Evolutionary conservation across 64 coral and sea anemone genomes (phyloP), one percentile per base, ranked within the genome.

Genomic region (Montipora sp.): DNA sequence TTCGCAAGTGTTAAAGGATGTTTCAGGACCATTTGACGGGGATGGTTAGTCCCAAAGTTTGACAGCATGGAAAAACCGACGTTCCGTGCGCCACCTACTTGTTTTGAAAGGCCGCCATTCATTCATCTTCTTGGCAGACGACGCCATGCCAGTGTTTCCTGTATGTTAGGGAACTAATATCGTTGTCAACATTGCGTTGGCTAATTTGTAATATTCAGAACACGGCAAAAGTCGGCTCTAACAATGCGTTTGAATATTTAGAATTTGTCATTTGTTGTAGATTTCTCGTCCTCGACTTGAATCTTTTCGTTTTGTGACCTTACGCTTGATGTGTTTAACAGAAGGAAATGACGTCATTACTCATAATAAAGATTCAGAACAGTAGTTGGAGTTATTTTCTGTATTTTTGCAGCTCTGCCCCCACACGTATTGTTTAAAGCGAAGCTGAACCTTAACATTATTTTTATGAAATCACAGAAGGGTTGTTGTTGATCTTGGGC

Each of bases 51-150:
- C 44, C 61, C 7, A 49, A 5, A 46, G 63, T 14, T 72, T 21
- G 44, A 50, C 36, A 71, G 44, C 8, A 71, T 50, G 45, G 44
- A 72, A 49, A 50, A 21, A 21, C n/a, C 68, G 16, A 18, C 16
- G 47, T 85, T 85, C n/a, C 82, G 82, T 85, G 82, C 45, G 47
- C 46, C 5, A 68, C 15, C 8, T 19, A 50, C 46, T 3, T 18
- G 24, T 66, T 63, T 48, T 48, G 20, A 22, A 85, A 85, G 46
- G 82, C 47, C 65, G 82, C 65, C 82, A 85, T 85, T 71, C 82
- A 85, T 71, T 72, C 59, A 27, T 15, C 10, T 9, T 68, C 15
- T 50, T 46, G 18, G 19, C 45, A 71, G 24, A 69, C 63, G 24
- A 50, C 75, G 44, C 15, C 46, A 3, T 46, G 44, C 15, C 46